These are phyloP conservation scores for Trichonephila clavipes DNA, from an alignment of 1,140 invertebrate genomes.

Conservation along the genomic window DNA sequence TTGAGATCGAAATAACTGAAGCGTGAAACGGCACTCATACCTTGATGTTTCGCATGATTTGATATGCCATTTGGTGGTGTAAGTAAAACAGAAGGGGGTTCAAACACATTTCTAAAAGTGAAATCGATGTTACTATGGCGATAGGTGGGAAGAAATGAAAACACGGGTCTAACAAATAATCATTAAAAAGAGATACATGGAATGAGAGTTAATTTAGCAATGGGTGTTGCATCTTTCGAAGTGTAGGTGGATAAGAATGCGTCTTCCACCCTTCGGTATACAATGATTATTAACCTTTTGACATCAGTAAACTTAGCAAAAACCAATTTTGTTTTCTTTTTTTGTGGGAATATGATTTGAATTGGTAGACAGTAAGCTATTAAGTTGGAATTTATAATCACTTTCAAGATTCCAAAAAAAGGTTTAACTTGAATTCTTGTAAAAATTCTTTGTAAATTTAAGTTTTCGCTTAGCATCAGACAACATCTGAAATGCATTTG, in stretches of 20 bases:
- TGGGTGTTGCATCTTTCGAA: not conserved
- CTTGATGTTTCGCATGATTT: not conserved
- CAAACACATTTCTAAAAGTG: not conserved
- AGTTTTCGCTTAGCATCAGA: too few relatives aligned
- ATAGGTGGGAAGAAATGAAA: constrained; percentile 15
- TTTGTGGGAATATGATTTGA: not conserved
- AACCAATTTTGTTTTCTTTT: not conserved
- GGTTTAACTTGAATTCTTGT: too few relatives aligned
- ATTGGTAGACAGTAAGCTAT: too few relatives aligned
- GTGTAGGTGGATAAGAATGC: not conserved
- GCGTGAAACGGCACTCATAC: not conserved
- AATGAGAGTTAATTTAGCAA: constrained; percentile 2
- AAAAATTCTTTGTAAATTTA: too few relatives aligned
- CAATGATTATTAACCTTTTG: constrained; percentile 22
- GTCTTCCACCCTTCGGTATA: not conserved
- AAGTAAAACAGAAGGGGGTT: not conserved
- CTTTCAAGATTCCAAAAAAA: too few relatives aligned
- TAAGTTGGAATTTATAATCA: too few relatives aligned
- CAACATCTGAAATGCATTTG: too few relatives aligned
- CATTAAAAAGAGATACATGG: constrained; percentile 8
- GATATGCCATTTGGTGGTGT: not conserved
- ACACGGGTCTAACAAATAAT: constrained; percentile 10
- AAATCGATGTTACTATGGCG: constrained; percentile 17
- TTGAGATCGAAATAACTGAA: not conserved
- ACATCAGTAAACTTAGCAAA: not conserved